Evolutionary conservation across 2,113 vertebrate genomes (phyloP).

Genomic region (Pangasianodon gigas): DNA sequence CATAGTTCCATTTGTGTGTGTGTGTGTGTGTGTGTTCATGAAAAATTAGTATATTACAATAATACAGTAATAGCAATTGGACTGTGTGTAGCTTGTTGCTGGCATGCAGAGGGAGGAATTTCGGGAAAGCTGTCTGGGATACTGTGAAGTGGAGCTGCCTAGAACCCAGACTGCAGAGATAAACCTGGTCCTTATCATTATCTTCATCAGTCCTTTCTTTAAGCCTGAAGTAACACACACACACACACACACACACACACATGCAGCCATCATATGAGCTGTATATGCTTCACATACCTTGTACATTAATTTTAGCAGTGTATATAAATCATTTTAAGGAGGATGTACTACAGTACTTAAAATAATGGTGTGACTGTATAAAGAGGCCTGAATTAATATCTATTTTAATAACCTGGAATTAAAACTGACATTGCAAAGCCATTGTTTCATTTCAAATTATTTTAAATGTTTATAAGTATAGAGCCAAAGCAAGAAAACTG

Average conservation of each 20-base stretch:
- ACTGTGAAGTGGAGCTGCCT: neutral
- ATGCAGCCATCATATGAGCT: neutral
- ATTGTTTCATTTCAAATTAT: neutral
- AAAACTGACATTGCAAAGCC: neutral
- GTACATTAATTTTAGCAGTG: neutral
- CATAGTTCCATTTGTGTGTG: slow-evolving; percentile 38
- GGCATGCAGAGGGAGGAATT: neutral
- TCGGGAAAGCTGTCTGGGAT: slow-evolving; percentile 4
- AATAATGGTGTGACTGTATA: neutral
- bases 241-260: neutral
- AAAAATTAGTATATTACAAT: neutral
- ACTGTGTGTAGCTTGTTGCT: neutral
- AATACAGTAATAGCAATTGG: slow-evolving; percentile 13
- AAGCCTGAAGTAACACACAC: slow-evolving; percentile 7
- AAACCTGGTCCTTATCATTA: slow-evolving; percentile 24
- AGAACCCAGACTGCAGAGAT: slow-evolving; percentile 27
- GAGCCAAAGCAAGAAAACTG: neutral
- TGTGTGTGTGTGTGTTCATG: neutral
- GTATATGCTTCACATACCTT: neutral
- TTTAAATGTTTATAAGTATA: neutral
- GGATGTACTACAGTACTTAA: neutral
- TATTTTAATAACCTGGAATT: neutral
- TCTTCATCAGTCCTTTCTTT: neutral
- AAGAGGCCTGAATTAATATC: neutral
- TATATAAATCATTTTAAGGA: neutral